Evolutionary conservation across 2,113 vertebrate species (phyloP).

Genomic region (Plecotus auritus): DNA sequence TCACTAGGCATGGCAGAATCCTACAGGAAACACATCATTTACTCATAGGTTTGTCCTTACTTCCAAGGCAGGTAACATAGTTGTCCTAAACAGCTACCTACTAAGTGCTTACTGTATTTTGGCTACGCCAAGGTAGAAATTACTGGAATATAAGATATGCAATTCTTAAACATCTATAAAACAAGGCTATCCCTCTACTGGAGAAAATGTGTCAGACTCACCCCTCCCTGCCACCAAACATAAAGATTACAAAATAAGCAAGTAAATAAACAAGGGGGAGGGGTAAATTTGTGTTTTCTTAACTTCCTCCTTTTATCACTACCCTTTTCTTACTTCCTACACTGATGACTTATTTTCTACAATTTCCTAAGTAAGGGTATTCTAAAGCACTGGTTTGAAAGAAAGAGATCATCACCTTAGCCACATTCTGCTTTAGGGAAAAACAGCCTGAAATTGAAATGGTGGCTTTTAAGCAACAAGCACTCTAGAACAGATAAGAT

Average conservation of each 20-base stretch:
- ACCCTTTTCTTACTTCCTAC: slow-evolving; percentile 27
- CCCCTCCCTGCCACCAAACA: background rate
- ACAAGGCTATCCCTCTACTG: background rate
- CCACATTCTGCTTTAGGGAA: background rate
- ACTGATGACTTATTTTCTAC: background rate
- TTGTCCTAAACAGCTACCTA: background rate
- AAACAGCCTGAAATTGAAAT: background rate
- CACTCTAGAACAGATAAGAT: background rate
- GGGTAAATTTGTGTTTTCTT: background rate
- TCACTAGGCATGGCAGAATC: background rate
- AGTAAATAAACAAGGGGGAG: background rate
- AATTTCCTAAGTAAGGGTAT: background rate
- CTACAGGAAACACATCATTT: background rate
- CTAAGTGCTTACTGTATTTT: background rate
- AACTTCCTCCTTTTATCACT: slow-evolving; percentile 34
- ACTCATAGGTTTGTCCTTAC: background rate
- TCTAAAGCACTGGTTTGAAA: background rate
- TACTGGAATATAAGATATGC: background rate
- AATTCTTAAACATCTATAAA: background rate
- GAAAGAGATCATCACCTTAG: background rate
- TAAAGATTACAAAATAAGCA: slow-evolving; percentile 1
- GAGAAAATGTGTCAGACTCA: background rate
- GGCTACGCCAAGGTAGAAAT: background rate
- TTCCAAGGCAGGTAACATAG: background rate
- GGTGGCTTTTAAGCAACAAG: slow-evolving; percentile 15